Evolutionary conservation across 1,140 invertebrate species (phyloP), one percentile per base, ranked within the genome.

Genomic region (Ceratoteleas bidentatus): DNA sequence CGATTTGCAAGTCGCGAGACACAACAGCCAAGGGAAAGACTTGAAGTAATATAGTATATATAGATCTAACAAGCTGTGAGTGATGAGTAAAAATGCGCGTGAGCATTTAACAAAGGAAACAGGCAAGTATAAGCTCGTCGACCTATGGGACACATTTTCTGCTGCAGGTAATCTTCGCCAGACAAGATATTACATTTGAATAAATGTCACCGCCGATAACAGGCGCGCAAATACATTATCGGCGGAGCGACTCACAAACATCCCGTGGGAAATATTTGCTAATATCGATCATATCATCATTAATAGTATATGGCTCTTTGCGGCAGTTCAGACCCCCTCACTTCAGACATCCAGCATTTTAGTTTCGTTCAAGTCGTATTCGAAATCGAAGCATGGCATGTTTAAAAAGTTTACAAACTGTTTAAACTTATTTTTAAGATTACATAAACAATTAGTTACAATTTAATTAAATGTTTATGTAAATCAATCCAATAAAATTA

Each of bases 101-200:
- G 24, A 24, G 24, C 24, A 24, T 24, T 24, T 24, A 24, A 24
- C 24, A 24, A 6, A 36, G 65, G 66, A 76, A 79, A 73, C 75
- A 65, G 24, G 49, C 58, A 81, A 80, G 76, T 81, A 62, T 74
- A 73, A 76, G 79, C 58, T 62, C 56, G 58, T 73, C 69, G 62
- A 84, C 89, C 88, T 79, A 62, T 79, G 90, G 90, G 90, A 91
- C 88, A 83, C 87, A 90, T 91, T 91, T 87, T 70, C 88, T 66
- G 81, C 69, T 70, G 78, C 82, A 85, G 80, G 87, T 89, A 91
- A 91, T 91, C 89, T 91, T 91, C 89, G 82, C 84, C 85, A 88
- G 85, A 86, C 88, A 85, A 90, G 89, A 90, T 90, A 90, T 91
- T 90, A 90, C 90, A 91, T 91, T 91, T 91, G 90, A 91, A 91